Conservation (phyloP, 2,888 invertebrate genomes). For the Agriotes lineatus region DNA sequence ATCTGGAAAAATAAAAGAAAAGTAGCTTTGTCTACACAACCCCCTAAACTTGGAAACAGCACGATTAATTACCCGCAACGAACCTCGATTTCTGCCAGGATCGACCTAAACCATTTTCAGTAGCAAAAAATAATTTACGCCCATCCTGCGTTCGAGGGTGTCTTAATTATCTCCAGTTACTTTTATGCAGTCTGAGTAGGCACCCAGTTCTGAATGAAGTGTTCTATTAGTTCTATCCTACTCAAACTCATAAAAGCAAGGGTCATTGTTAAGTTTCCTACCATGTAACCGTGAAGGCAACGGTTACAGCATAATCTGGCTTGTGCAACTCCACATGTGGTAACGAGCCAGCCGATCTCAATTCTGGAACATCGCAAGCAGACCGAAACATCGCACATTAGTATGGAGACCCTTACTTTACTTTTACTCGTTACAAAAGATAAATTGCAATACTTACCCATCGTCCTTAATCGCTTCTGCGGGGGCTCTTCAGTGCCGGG, state of each 20-base stretch:
- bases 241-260: conserved; percentile 57
- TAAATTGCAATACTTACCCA: conserved; percentile 59
- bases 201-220: no score
- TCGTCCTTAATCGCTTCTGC: conserved; percentile 53
- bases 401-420: conserved; percentile 61
- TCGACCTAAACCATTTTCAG: conserved; percentile 13
- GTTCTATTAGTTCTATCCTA: conserved; percentile 43
- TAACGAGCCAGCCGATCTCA: conserved; percentile 64
- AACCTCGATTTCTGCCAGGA: conserved; percentile 26
- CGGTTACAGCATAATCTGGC: conserved; percentile 61
- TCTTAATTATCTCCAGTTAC: conserved; percentile 31
- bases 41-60: conserved; percentile 38
- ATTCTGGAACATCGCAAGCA: conserved; percentile 70
- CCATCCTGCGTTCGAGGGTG: conserved; percentile 24
- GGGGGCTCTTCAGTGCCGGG: conserved; percentile 62
- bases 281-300: conserved; percentile 66
- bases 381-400: conserved; percentile 67
- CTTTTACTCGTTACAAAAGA: conserved; percentile 45
- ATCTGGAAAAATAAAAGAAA: conserved; percentile 68
- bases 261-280: conserved; percentile 61
- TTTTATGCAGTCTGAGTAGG: conserved; percentile 41
- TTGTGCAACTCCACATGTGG: conserved; percentile 61
- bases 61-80: conserved; percentile 12
- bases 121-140: conserved; percentile 19
- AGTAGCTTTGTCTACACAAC: conserved; percentile 64